phyloP scores from a whole-genome alignment of 2,888 invertebrate species.

The Agrotis clavis region DNA sequence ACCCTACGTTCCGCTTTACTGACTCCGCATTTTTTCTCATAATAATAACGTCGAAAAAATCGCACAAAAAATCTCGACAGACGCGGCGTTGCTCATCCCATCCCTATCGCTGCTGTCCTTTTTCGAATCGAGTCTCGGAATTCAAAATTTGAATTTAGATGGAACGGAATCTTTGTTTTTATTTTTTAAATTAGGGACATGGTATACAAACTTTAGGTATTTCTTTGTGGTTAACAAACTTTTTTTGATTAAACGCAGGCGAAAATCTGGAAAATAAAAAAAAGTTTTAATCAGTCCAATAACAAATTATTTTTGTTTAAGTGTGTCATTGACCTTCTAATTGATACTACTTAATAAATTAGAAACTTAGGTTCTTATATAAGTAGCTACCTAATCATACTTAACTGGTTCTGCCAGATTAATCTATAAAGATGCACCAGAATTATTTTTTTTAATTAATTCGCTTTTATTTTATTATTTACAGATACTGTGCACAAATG shows the following conservation, averaged over 20 bases:
- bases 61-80: slow-evolving; percentile 90
- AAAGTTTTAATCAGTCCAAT: not conserved
- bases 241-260: not conserved
- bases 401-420: not conserved
- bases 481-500: slow-evolving; percentile 55
- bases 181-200: slow-evolving; percentile 28
- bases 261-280: too few relatives aligned
- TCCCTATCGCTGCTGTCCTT: slow-evolving; percentile 84
- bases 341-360: not conserved
- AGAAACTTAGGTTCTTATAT: not conserved
- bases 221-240: not conserved
- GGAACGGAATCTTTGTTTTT: slow-evolving; percentile 42
- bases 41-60: slow-evolving; percentile 91
- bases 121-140: slow-evolving; percentile 77
- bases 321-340: not conserved
- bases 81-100: slow-evolving; percentile 84
- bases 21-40: slow-evolving; percentile 91
- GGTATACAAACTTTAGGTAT: not conserved
- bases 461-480: slow-evolving; percentile 16
- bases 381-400: not conserved
- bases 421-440: not conserved
- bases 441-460: not conserved
- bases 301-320: too few relatives aligned
- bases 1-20: slow-evolving; percentile 90
- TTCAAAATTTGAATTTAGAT: slow-evolving; percentile 81